These are phyloP conservation scores for Pogonocichla stellata DNA, from an alignment of 2,113 vertebrate species.

Conservation along the genomic window DNA sequence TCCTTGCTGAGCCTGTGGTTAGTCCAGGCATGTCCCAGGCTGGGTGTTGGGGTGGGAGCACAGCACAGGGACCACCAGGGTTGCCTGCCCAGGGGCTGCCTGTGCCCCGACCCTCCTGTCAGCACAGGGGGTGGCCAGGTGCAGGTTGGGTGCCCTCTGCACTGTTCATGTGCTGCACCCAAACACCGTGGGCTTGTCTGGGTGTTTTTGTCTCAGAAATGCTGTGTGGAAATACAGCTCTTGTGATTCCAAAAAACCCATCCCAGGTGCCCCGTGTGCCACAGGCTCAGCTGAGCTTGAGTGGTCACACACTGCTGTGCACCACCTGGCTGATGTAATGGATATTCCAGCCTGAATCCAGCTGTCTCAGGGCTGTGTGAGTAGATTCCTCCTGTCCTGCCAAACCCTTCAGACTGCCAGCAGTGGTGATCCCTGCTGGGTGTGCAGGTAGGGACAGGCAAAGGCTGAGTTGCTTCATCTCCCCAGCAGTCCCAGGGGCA, in stretches of 20 bases:
- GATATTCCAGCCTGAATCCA: accelerated
- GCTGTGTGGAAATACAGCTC: accelerated
- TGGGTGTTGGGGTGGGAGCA: not conserved
- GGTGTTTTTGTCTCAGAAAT: not conserved
- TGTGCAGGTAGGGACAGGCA: not conserved
- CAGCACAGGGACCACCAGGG: not conserved
- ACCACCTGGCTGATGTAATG: accelerated
- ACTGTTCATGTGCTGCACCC: accelerated
- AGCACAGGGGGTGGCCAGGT: accelerated
- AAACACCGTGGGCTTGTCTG: accelerated
- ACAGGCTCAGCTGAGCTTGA: not conserved
- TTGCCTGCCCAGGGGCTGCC: not conserved
- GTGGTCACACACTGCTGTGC: accelerated
- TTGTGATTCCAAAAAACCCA: not conserved
- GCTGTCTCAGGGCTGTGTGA: no score
- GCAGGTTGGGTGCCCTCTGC: not conserved
- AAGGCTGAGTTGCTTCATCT: not conserved
- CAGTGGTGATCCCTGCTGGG: accelerated
- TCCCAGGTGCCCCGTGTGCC: accelerated
- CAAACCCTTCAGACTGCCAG: accelerated
- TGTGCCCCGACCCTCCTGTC: accelerated
- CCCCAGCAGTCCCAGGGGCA: not conserved
- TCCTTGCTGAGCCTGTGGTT: accelerated
- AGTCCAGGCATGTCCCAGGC: not conserved
- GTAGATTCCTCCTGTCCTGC: not conserved